Conservation (phyloP, 1,140 invertebrate genomes). For the Calephelis nemesis region DNA sequence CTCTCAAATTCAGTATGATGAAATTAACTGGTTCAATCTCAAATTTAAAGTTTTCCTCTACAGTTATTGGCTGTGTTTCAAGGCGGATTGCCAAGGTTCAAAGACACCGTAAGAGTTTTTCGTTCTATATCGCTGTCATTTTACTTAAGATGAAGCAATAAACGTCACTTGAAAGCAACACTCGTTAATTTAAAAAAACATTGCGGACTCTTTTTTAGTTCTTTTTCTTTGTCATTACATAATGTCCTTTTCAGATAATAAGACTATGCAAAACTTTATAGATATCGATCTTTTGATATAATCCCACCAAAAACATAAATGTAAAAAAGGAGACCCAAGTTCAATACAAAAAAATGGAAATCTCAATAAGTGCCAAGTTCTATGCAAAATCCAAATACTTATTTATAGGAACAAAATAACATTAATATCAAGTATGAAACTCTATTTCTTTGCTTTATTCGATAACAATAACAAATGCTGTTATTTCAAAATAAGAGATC, state of each 20-base stretch:
- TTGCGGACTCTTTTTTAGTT: slow-evolving; percentile 63
- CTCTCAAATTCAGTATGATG: too few species aligned
- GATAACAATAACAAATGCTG: too few species aligned
- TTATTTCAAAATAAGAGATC: too few species aligned
- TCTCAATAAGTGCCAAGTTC: too few species aligned
- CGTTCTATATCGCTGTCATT: slow-evolving; percentile 66
- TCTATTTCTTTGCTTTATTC: too few species aligned
- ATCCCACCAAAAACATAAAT: too few species aligned
- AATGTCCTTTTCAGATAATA: slow-evolving; percentile 21
- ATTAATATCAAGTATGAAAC: too few species aligned
- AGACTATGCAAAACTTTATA: neutral
- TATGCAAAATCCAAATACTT: too few species aligned
- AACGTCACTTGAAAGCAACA: slow-evolving; percentile 68
- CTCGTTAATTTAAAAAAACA: slow-evolving; percentile 66
- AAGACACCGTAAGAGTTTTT: slow-evolving; percentile 66
- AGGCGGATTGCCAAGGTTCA: slow-evolving; percentile 69
- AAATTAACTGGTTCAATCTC: slow-evolving; percentile 25
- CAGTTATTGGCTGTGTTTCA: slow-evolving; percentile 61
- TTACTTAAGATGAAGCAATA: slow-evolving; percentile 71
- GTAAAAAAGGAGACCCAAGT: too few species aligned
- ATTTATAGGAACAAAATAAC: too few species aligned
- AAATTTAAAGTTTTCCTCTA: slow-evolving; percentile 47
- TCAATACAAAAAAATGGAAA: too few species aligned
- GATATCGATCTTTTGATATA: neutral
- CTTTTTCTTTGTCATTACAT: slow-evolving; percentile 49